Conservation (phyloP, 1,140 invertebrate species). For the Listronotus oregonensis region DNA sequence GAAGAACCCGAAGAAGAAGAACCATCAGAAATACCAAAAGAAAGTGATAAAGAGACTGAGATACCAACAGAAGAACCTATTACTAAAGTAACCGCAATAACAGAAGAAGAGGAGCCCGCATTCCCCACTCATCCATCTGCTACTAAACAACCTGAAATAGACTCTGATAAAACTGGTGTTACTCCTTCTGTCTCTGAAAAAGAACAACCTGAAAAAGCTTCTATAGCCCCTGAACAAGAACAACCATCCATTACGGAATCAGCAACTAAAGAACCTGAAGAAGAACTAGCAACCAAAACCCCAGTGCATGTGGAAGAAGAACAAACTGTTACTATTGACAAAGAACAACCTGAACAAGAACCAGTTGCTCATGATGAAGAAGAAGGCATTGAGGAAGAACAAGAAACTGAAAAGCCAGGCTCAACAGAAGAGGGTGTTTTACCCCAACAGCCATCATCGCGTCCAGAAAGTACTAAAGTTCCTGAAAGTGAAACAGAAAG, state of each 20-base stretch:
- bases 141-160: conserved; percentile 12
- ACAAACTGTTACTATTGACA: not conserved
- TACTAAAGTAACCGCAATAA: conserved; percentile 4
- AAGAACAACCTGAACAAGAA: conserved; percentile 11
- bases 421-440: not conserved
- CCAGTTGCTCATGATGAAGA: not conserved
- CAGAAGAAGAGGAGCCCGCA: conserved; percentile 19
- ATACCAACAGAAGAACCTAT: conserved; percentile 1
- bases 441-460: too few relatives aligned
- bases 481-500: too few relatives aligned
- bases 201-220: conserved; percentile 17
- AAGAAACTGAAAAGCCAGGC: not conserved
- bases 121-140: conserved; percentile 7
- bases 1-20: conserved; percentile 15
- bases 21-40: conserved; percentile 1
- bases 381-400: conserved; percentile 12
- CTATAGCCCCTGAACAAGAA: not conserved
- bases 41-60: conserved; percentile 11
- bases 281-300: not conserved
- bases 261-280: not conserved
- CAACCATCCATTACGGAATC: not conserved
- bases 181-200: conserved; percentile 13
- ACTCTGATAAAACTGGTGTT: conserved; percentile 16
- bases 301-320: not conserved
- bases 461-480: too few relatives aligned